Evolutionary conservation across 2,888 invertebrate genomes (phyloP).

Genomic region (Merodon equestris): DNA sequence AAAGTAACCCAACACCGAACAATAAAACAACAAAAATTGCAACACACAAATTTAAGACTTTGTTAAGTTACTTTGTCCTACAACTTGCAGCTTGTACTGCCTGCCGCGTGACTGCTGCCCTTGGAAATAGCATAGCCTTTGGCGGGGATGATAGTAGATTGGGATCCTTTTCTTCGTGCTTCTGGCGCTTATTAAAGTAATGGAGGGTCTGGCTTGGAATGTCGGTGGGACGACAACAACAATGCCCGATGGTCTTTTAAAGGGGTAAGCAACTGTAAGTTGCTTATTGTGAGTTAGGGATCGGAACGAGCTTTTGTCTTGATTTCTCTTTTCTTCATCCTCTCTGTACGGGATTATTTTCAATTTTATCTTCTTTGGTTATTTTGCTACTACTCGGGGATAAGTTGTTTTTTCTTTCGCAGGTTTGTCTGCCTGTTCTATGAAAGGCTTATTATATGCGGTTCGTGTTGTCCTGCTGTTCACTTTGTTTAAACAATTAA

Average conservation of each 20-base stretch:
- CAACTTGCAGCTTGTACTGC: constrained; percentile 35
- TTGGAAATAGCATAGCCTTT: constrained; percentile 10
- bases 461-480: too few species aligned
- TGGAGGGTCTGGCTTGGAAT: constrained; percentile 14
- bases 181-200: constrained; percentile 42
- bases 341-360: too few species aligned
- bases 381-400: too few species aligned
- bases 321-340: too few species aligned
- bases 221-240: too few species aligned
- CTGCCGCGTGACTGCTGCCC: constrained; percentile 4
- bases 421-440: too few species aligned
- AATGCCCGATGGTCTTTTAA: too few species aligned
- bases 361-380: too few species aligned
- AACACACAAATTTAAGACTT: constrained; percentile 56
- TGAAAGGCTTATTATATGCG: too few species aligned
- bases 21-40: constrained; percentile 55
- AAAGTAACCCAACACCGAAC: constrained; percentile 6
- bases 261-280: background rate
- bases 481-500: too few species aligned
- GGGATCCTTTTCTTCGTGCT: background rate
- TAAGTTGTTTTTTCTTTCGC: too few species aligned
- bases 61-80: constrained; percentile 51
- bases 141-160: background rate
- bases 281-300: background rate
- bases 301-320: too few species aligned